These are phyloP conservation scores for Petrocephalus zakoni DNA, from an alignment of 2,113 vertebrate species.

Conservation along the genomic window DNA sequence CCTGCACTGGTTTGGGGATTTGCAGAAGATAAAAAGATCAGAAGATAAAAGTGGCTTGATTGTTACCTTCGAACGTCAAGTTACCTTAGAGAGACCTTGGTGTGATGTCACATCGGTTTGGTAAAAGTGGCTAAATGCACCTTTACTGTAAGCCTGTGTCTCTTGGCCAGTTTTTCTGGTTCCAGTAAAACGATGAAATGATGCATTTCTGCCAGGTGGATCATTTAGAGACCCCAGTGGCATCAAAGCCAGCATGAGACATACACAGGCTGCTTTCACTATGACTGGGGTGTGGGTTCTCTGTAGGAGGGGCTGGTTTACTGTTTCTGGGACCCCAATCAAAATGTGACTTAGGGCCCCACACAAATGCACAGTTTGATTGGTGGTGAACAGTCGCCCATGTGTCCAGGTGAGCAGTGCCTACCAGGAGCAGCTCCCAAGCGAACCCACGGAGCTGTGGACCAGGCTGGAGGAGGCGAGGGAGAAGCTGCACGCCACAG, in stretches of 20 bases:
- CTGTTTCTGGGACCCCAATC: background rate
- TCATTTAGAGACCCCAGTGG: background rate
- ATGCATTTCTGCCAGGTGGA: background rate
- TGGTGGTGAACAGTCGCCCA: background rate
- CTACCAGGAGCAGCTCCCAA: constrained; percentile 46
- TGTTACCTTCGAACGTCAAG: background rate
- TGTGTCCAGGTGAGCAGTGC: constrained; percentile 35
- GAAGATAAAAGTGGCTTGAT: background rate
- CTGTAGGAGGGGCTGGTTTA: background rate
- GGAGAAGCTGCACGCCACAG: constrained; percentile 38
- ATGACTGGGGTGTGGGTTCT: background rate
- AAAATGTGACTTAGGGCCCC: background rate
- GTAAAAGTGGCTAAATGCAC: background rate
- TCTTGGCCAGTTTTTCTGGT: background rate
- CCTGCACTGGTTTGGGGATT: background rate
- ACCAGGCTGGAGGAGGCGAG: constrained; percentile 26
- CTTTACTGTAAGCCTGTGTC: background rate
- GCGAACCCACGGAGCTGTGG: constrained; percentile 30
- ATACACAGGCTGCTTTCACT: background rate
- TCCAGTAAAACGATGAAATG: background rate
- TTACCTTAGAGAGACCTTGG: background rate
- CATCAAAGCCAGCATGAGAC: background rate
- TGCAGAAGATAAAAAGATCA: background rate
- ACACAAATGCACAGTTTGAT: background rate
- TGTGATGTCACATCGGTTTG: background rate